Evolutionary conservation across 2,113 vertebrate genomes (phyloP).

Genomic region (Nettapus auritus): DNA sequence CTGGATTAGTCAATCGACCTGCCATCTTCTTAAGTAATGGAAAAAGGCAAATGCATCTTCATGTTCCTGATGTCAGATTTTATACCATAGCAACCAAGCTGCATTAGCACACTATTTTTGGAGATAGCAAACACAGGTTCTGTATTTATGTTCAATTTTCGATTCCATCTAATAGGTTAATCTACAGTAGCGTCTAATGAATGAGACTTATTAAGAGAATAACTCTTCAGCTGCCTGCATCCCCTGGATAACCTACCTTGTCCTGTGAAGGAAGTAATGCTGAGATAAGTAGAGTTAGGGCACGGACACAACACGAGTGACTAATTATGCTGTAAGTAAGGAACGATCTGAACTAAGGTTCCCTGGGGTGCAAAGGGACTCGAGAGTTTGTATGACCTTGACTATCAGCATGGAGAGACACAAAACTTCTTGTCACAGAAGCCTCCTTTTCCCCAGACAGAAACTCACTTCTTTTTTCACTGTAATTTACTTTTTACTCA

Average conservation of each 20-base stretch:
- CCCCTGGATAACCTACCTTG: background rate
- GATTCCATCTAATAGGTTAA: background rate
- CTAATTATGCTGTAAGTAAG: background rate
- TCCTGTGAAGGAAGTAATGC: background rate
- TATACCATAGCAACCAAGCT: background rate
- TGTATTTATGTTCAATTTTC: background rate
- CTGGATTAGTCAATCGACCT: background rate
- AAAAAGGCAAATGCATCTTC: background rate
- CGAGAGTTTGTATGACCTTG: background rate
- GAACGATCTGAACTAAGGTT: background rate
- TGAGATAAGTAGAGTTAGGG: background rate
- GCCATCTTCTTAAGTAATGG: background rate
- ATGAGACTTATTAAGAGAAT: background rate
- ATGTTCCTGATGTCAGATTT: background rate
- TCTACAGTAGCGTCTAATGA: background rate
- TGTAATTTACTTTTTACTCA: background rate
- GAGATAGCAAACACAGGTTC: background rate
- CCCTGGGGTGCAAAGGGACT: background rate
- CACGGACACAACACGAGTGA: background rate
- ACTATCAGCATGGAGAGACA: background rate
- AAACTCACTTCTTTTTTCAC: background rate
- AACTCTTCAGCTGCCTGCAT: background rate
- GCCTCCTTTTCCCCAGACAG: background rate
- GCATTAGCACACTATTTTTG: background rate
- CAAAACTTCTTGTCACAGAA: background rate